Percentiles rank a stretch among this genome's conserved stretches.
Evolutionary conservation across 2,888 invertebrate species (phyloP).

Genomic region (Rhagium mordax): DNA sequence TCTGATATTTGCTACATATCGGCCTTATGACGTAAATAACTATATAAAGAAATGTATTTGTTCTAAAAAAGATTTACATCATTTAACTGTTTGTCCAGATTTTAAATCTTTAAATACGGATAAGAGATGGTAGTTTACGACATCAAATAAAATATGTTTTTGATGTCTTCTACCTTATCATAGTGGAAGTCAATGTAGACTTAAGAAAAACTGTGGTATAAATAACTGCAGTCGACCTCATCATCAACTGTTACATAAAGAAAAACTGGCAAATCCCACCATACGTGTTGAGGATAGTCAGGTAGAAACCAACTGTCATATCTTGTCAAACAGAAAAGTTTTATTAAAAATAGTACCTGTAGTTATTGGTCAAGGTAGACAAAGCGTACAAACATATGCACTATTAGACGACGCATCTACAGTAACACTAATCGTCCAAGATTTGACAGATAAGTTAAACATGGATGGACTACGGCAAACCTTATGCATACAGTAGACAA

Average conservation of each 20-base stretch:
- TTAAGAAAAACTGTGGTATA: neutral
- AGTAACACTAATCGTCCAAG: too few species aligned
- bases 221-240: neutral
- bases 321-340: neutral
- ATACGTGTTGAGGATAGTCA: neutral
- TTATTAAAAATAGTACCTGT: slow-evolving; percentile 19
- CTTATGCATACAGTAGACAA: too few species aligned
- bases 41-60: too few species aligned
- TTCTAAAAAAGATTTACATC: too few species aligned
- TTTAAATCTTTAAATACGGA: neutral
- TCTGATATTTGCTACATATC: too few species aligned
- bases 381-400: too few species aligned
- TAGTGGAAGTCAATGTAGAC: neutral
- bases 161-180: neutral
- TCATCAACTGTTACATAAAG: neutral
- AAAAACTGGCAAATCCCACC: neutral
- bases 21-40: too few species aligned
- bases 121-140: slow-evolving; percentile 9
- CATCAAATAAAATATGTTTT: slow-evolving; percentile 9
- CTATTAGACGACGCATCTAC: too few species aligned
- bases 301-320: slow-evolving; percentile 11
- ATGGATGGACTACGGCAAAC: too few species aligned
- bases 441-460: too few species aligned
- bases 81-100: neutral
- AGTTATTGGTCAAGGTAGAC: neutral